Conservation (phyloP, 2,113 vertebrate genomes). For the Dendrocopos noguchii region DNA sequence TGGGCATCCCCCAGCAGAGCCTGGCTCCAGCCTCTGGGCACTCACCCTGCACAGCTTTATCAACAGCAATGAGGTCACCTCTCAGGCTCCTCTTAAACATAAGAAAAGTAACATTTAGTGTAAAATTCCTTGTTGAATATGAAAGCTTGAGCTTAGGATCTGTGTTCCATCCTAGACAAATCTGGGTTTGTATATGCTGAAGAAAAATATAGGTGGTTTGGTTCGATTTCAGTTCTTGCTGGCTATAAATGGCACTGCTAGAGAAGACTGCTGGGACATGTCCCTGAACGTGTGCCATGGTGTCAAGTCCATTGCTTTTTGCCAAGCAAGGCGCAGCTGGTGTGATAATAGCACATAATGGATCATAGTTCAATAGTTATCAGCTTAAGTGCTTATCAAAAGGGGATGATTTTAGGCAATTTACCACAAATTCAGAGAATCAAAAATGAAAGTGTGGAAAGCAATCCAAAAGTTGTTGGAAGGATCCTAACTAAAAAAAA, state of each 20-base stretch:
- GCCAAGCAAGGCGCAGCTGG: slow-evolving; percentile 14
- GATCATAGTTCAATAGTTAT: slow-evolving; percentile 6
- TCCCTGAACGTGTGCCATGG: neutral
- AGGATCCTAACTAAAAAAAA: neutral
- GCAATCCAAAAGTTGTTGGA: neutral
- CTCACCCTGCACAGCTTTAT: no score
- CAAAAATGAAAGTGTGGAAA: neutral
- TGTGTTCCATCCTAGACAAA: neutral
- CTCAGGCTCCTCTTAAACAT: neutral
- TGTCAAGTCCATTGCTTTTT: neutral
- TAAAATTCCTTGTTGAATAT: neutral
- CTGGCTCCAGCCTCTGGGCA: no score
- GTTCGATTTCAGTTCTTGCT: neutral
- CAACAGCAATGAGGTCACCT: no score
- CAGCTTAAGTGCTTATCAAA: neutral
- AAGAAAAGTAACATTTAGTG: neutral
- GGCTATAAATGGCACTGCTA: neutral
- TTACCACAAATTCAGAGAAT: neutral
- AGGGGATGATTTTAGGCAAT: slow-evolving; percentile 27
- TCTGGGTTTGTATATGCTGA: neutral
- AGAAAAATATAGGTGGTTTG: neutral
- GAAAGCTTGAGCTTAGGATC: neutral
- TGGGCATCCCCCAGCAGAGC: no score
- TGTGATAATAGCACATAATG: neutral
- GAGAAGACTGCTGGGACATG: neutral